phyloP scores from a whole-genome alignment of 2,888 invertebrate genomes.

The Phragmatobia fuliginosa region DNA sequence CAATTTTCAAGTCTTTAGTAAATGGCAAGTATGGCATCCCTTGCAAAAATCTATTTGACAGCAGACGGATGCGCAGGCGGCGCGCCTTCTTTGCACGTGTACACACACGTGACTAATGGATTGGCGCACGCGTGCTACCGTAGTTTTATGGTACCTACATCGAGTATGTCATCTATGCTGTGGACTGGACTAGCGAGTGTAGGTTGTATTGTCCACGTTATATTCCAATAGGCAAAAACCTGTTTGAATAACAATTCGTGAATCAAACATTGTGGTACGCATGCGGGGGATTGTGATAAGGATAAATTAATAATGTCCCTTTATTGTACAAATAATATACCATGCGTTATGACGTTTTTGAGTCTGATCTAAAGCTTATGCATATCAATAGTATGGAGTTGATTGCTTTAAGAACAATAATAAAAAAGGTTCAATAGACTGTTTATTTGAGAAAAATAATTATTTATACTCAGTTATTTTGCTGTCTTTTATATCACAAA shows the following conservation, averaged over 20 bases:
- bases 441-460: no score
- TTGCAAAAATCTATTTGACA: neutral
- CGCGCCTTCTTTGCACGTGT: constrained; percentile 24
- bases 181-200: neutral
- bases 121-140: constrained; percentile 15
- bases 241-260: neutral
- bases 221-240: neutral
- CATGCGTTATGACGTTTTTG: no score
- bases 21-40: neutral
- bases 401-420: no score
- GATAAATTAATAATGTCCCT: no score
- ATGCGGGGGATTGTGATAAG: no score
- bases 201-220: neutral
- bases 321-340: no score
- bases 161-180: constrained; percentile 18
- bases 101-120: constrained; percentile 27
- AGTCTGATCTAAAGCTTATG: no score
- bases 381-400: no score
- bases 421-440: no score
- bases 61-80: constrained; percentile 24
- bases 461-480: no score
- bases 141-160: constrained; percentile 26
- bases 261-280: no score
- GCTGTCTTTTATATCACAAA: no score
- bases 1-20: neutral